Base-by-base conservation (phyloP, 1,140 invertebrate species). In the Lepidurus couesii region DNA sequence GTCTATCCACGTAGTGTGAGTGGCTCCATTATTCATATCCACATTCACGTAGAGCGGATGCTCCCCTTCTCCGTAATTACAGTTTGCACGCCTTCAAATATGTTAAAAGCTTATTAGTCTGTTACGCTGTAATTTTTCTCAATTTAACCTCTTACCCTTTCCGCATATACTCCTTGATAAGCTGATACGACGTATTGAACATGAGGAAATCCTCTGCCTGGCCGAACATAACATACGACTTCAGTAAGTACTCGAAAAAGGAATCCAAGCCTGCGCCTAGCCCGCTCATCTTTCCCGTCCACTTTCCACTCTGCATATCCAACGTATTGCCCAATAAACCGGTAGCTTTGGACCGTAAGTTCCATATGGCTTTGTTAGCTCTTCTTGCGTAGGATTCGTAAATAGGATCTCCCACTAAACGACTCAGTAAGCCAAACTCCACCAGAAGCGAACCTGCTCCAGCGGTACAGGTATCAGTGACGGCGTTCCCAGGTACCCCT, bases 11-110 rank as follows among this genome's bases (percentile, higher is more conserved):
- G 89, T 87, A 74, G 90, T 91, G 13, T 87, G 82, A 10, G 88
- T 87, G 42, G 86, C 86, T 13, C 91, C 91, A 83, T 87, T 90
- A 73, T 86, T 85, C 89, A 92, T 91, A 82, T 92, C 88, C 3
- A 91, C 91, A 86, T 92, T 92, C 0, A 91, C 89, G 86, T 90
- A 92, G 7, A 92, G 83, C 21, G 91, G 91, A 82, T 89, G 89
- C 81, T 88, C 87, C 7, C 91, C 91, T 78, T 83, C 82, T 3
- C 89, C 90, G 76, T 85, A 82, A 81, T 90, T 90, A 82, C 90
- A 91, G 75, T 89, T 83, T 73, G 83, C 79, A 73, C 90, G 82
- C 53, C 89, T 87, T 65, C 53, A 65, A 7, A 16, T n/a, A 65
- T 0, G 21, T n/a, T 11, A 65, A 9, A 65, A 65, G 13, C 16